phyloP scores from a whole-genome alignment of 2,888 invertebrate species.

The Nasonovia ribisnigri region DNA sequence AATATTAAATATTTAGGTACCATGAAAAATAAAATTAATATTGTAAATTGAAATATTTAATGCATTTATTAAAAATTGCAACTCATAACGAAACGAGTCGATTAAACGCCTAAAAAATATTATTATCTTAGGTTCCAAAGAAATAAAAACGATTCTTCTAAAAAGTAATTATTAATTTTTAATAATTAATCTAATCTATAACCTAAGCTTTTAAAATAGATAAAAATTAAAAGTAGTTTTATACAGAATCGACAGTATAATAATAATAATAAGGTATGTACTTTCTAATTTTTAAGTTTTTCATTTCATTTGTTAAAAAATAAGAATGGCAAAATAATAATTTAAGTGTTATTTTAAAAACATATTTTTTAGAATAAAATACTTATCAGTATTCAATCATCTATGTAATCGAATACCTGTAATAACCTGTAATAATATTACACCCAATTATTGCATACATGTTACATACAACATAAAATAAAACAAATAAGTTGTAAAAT shows the following conservation, averaged over 20 bases:
- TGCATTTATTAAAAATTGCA: neutral
- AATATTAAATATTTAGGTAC: too few relatives aligned
- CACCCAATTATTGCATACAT: neutral
- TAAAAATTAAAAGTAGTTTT: neutral
- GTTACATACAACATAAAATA: neutral
- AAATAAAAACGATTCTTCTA: neutral
- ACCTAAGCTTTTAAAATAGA: neutral
- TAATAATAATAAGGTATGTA: neutral
- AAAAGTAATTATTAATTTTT: too few relatives aligned
- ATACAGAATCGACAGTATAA: neutral
- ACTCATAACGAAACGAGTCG: neutral
- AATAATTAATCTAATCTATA: neutral
- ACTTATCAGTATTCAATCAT: neutral
- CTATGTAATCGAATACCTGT: too few relatives aligned
- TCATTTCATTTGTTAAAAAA: neutral
- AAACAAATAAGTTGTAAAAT: neutral
- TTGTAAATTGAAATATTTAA: neutral
- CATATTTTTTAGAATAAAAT: neutral
- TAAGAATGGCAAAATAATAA: neutral
- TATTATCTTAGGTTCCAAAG: neutral
- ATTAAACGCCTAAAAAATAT: neutral
- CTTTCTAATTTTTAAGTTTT: neutral
- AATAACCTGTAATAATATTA: neutral
- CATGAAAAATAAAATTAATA: neutral
- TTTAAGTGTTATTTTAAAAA: neutral